phyloP scores from a whole-genome alignment of 2,797 vertebrate genomes.

The Anniella stebbinsi region DNA sequence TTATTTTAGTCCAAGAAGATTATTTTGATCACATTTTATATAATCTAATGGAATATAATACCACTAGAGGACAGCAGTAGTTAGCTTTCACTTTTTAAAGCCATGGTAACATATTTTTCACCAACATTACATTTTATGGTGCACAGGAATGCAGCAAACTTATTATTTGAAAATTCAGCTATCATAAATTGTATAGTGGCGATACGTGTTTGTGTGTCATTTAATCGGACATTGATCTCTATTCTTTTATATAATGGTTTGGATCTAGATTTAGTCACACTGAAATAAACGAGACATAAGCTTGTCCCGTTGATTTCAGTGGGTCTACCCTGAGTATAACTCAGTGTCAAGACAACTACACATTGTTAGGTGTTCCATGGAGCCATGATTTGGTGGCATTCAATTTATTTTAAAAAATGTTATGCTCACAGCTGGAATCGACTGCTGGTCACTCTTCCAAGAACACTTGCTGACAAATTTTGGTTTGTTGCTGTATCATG shows the following conservation, averaged over 20 bases:
- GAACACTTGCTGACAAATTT: neutral
- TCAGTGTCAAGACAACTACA: no score
- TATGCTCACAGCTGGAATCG: neutral
- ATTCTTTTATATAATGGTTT: neutral
- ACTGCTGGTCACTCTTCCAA: neutral
- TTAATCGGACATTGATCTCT: neutral
- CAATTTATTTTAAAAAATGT: neutral
- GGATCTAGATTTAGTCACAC: no score
- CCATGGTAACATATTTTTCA: neutral
- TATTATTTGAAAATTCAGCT: neutral
- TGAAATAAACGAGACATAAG: no score
- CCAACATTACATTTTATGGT: neutral
- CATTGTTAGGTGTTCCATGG: neutral
- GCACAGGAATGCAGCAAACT: neutral
- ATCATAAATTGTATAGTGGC: neutral
- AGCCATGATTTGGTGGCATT: no score
- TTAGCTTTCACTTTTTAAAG: constrained; percentile 49
- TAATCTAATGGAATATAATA: constrained; percentile 37
- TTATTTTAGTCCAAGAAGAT: constrained; percentile 8
- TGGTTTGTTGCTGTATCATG: neutral
- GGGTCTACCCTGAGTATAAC: no score
- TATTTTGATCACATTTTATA: constrained; percentile 32
- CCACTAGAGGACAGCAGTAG: constrained; percentile 82
- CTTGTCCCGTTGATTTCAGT: no score
- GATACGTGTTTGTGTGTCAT: neutral